Evolutionary conservation across 2,888 invertebrate species (phyloP), one percentile per base, ranked within the genome.

Genomic region (Exephanes ischioxanthus): DNA sequence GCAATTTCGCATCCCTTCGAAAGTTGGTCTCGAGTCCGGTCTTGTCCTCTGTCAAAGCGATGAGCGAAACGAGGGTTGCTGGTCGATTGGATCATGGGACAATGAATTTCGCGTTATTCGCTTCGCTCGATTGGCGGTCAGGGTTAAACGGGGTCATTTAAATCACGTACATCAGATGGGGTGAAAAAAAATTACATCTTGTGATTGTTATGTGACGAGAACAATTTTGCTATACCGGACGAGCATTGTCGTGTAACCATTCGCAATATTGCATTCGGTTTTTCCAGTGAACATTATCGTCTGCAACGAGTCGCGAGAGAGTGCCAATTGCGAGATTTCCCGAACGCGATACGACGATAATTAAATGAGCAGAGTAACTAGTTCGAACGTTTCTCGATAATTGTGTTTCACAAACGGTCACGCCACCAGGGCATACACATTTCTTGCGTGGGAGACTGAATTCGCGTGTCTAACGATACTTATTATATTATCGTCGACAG

Each of bases 341-440:
- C 45, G 48, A 30, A 48, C 14, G 63, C 16, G 45, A 9, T 45
- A 11, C 30, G 61, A 45, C 33, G 33, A 19, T 51, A 63, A 63
- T 75, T 30, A 7, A 55, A 55, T 19, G 53, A 55, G 9, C 7
- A 2, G 53, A 16, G 19, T 55, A n/a, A 55, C n/a, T 55, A 30
- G 63, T 61, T 75, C 33, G 11, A 63, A 61, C 22, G 63, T 33
- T 72, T 41, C 16, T 41, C 63, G 61, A 75, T 63, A 30, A 61
- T 61, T 63, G 7, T 48, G 30, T 61, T 58, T 45, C 45, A 11
- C 26, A 3, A 26, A 61, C 11, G 19, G 37, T 5, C 33, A n/a
- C 75, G 7, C 30, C 41, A 48, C 48, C n/a, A 19, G 48, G n/a
- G 48, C 48, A 9, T 6, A 30, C 30, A 37, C 37, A 33, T 33